Evolutionary conservation across 2,113 vertebrate genomes (phyloP).

Genomic region (Chamaea fasciata): DNA sequence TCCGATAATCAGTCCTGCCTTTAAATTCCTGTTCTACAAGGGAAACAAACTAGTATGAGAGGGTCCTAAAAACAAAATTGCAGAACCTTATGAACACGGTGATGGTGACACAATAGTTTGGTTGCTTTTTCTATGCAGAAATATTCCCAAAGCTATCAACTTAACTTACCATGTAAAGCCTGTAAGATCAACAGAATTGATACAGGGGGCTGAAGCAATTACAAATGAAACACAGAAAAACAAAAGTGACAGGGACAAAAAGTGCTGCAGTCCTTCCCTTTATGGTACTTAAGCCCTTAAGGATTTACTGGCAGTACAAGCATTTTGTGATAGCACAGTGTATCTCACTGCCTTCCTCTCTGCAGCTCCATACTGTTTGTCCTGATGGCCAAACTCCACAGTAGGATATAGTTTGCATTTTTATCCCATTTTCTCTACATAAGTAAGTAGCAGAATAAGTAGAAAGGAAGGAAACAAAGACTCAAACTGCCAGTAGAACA

Average conservation of each 20-base stretch:
- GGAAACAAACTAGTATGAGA: background rate
- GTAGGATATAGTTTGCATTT: background rate
- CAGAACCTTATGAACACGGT: background rate
- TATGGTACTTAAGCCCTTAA: background rate
- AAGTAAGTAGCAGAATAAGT: background rate
- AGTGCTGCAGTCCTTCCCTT: background rate
- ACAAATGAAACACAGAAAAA: background rate
- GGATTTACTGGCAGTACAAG: background rate
- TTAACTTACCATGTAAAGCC: background rate
- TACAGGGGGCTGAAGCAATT: accelerated
- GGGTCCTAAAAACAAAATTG: background rate
- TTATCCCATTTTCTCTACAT: background rate
- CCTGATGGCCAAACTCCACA: background rate
- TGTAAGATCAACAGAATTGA: background rate
- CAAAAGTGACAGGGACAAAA: background rate
- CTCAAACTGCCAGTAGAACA: background rate
- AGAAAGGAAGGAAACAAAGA: background rate
- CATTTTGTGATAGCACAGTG: background rate
- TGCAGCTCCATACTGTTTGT: background rate
- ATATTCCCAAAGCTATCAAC: background rate
- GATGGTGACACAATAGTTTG: background rate
- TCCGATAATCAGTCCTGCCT: background rate
- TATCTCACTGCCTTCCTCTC: background rate
- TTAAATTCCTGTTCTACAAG: background rate
- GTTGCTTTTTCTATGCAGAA: background rate